phyloP scores from a whole-genome alignment of 2,797 vertebrate genomes.

The Muraenolepis orangiensis region DNA sequence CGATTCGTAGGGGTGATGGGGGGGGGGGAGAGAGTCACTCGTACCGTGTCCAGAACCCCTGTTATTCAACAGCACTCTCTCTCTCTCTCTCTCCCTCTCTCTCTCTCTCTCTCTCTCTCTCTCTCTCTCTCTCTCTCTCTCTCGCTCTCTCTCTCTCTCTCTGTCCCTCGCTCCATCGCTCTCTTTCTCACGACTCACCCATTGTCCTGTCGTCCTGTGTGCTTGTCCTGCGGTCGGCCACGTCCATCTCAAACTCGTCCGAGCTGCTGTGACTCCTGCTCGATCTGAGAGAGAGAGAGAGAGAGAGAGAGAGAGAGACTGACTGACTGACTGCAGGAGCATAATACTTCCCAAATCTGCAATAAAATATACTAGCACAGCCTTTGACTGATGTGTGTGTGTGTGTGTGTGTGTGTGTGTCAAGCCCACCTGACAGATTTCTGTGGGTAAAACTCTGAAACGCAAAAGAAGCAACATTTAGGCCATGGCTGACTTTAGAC shows the following conservation, averaged over 20 bases:
- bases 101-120: neutral
- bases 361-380: neutral
- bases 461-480: slow-evolving; percentile 19
- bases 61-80: neutral
- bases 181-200: slow-evolving; percentile 68
- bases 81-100: neutral
- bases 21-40: slow-evolving; percentile 10
- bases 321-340: neutral
- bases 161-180: neutral
- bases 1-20: too few species aligned
- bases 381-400: neutral
- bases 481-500: neutral
- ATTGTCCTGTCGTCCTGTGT: slow-evolving; percentile 78
- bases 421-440: slow-evolving; percentile 67
- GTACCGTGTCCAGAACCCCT: neutral
- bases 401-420: neutral
- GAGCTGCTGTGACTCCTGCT: slow-evolving; percentile 77
- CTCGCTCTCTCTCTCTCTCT: neutral
- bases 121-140: neutral
- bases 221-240: slow-evolving; percentile 67
- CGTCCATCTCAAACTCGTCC: slow-evolving; percentile 76
- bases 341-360: neutral
- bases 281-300: slow-evolving; percentile 32
- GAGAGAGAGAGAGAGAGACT: neutral
- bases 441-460: slow-evolving; percentile 74